Base-by-base conservation (phyloP, 1,140 invertebrate genomes). In the Aethina tumida region DNA sequence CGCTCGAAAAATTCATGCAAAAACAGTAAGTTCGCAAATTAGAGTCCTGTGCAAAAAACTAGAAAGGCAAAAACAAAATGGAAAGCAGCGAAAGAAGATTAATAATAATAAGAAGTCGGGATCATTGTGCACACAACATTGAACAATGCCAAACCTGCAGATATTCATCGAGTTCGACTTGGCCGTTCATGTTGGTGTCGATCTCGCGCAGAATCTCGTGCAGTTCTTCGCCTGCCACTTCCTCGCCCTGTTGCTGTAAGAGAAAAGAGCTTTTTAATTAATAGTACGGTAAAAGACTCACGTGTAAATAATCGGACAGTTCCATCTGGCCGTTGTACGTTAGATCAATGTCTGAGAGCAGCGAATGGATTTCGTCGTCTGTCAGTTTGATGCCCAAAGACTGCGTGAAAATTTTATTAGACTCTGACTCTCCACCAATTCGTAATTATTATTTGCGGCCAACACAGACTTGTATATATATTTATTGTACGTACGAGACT, bases 171-270 rank as follows among this genome's bases (percentile, higher is more conserved):
- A 98, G 75, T 67, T 99, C 95, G 58, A 99, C 90, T 74, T 97
- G 90, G 55, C 96, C 96, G 70, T 99, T 99, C 78, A 93, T 93
- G 69, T 97, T 98, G 55, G 95, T 84, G 74, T 99, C 96, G 59
- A 98, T 96, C 75, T 99, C 95, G 63, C 74, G 81, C 41, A 99
- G 75, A 61, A 99, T 94, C 65, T 97, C 91, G 68, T 98, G 96
- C 51, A 99, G 74, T 66, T 95, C 84, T 65, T 96, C 88, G 34
- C 96, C 94, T 39, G 85, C 79, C 41, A 98, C 81, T 51, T 89
- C 76, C 64, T 96, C 91, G 52, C 89, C 91, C 59, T 81, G 81
- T 66, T 78, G 79, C 90, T 94, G 73, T 55, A 67, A 67, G 60
- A 45, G 49, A 60, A 63, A 60, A 49, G 35, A 57, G 49, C n/a